Base-by-base conservation (phyloP, 2,113 vertebrate species). In the Eurypyga helias region DNA sequence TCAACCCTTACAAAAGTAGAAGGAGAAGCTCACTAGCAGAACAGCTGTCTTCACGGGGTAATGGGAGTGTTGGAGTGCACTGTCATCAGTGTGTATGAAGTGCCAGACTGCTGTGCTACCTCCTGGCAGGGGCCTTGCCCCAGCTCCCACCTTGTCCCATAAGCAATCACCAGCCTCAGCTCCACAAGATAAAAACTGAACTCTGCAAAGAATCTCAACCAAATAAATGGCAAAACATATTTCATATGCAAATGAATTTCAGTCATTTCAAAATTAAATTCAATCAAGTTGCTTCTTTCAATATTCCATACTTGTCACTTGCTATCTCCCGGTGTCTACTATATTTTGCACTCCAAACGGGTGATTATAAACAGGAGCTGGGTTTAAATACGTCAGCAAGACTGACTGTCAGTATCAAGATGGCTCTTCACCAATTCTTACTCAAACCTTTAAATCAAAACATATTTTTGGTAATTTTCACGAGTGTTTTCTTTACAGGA, bases 161-260 rank as follows among this genome's bases (percentile, higher is more conserved):
- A 5, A 34, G 48, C 3, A 14, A 43, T 23, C 38, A 23, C 36
- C 43, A 65, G 46, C 34, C 57, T 76, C 55, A 43, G 76, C 76
- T 64, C 60, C 33, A 11, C 12, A 0, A 19, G 17, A 7, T 12
- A 55, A 26, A 48, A 77, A 41, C 34, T 8, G 15, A 87, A 25
- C 45, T n/a, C 65, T 57, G 72, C 41, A 29, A 33, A 67, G 66
- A 43, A 17, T 11, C 62, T n/a, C 25, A 62, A 81, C 70, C 52
- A 66, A n/a, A 75, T 5, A 34, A 62, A 84, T 7, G 82, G 93
- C 89, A 87, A 64, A 96, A 41, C 70, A 17, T 49, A 36, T 65
- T 95, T 87, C 61, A 1, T 66, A 92, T 96, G 95, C 77, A 95
- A 96, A 97, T 87, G 17, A 79, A 66, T 90, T 75, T 96, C 76